These are phyloP conservation scores for Leptatherina wallacei DNA, from an alignment of 2,797 vertebrate genomes.

Conservation along the genomic window DNA sequence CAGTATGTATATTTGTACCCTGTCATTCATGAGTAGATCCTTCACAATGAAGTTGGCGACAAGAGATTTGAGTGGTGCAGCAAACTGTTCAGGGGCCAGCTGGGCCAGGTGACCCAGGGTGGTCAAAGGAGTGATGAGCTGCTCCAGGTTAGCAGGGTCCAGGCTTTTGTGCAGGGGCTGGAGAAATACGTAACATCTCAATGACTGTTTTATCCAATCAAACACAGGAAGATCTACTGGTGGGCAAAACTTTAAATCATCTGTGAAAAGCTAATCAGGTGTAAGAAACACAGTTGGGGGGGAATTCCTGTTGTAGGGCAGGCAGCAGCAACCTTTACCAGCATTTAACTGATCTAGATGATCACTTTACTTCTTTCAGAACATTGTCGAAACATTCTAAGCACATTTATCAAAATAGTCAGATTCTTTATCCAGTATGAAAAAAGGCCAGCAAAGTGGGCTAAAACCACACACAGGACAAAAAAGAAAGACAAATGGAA, in stretches of 20 bases:
- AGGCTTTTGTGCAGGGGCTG: conserved; percentile 96
- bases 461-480: not conserved
- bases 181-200: conserved; percentile 15
- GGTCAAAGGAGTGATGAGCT: conserved; percentile 94
- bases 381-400: not conserved
- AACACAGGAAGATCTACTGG: not conserved
- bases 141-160: conserved; percentile 94
- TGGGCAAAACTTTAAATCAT: not conserved
- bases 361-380: not conserved
- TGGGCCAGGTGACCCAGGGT: conserved; percentile 97
- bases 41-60: conserved; percentile 99
- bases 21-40: conserved; percentile 97
- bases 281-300: too few species aligned
- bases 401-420: not conserved
- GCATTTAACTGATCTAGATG: not conserved
- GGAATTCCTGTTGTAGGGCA: too few species aligned
- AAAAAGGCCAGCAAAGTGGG: not conserved
- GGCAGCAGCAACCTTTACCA: not conserved
- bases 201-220: not conserved
- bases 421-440: not conserved
- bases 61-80: conserved; percentile 93
- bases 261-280: not conserved
- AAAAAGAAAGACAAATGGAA: not conserved
- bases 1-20: conserved; percentile 76
- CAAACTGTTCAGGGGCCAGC: conserved; percentile 96